Evolutionary conservation across 2,888 invertebrate species (phyloP), one percentile per base, ranked within the genome.

Genomic region (Dryobotodes eremita): DNA sequence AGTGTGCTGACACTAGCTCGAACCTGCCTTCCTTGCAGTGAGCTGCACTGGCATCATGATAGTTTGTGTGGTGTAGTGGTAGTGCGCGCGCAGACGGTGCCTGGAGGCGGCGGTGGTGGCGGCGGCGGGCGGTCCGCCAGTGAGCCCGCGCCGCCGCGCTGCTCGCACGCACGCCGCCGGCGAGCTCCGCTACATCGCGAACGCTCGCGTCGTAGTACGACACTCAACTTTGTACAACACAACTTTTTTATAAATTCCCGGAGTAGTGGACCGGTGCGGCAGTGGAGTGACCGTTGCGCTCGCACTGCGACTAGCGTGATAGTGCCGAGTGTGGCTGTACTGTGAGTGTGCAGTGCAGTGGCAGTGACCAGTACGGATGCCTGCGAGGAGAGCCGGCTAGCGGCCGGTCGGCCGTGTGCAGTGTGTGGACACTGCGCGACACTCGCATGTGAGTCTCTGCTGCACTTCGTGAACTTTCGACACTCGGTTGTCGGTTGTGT

Each of bases 381-480:
- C 17, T 26, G 31, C 50, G 5, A 53, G 71, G 11, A 61, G 15
- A 4, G 10, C 50, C 55, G 62, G 62, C 82, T 75, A 26, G 57
- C 31, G 1, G 23, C 50, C 23, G 48, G 23, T 17, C 31, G 36
- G n/a, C 48, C 20, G 36, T 6, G 31, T 31, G 31, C 69, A 57
- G 36, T 42, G 57, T 46, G 15, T 20, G 75, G 26, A 61, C 61
- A 4, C 50, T 57, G 53, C 46, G 23, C 53, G 46, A 17, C 46
- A 23, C 53, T 79, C 55, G 79, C 82, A 79, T 79, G 79, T 79
- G 82, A 79, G 79, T 82, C 48, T 46, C 23, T 26, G 53, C 53
- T 26, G 61, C 78, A 36, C n/a, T 17, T 13, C 20, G n/a, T 20
- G 36, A 26, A 31, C 23, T 50, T n/a, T 8, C 23, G n/a, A 11